Conservation (phyloP, 1,140 invertebrate genomes). For the Magallana angulata region DNA sequence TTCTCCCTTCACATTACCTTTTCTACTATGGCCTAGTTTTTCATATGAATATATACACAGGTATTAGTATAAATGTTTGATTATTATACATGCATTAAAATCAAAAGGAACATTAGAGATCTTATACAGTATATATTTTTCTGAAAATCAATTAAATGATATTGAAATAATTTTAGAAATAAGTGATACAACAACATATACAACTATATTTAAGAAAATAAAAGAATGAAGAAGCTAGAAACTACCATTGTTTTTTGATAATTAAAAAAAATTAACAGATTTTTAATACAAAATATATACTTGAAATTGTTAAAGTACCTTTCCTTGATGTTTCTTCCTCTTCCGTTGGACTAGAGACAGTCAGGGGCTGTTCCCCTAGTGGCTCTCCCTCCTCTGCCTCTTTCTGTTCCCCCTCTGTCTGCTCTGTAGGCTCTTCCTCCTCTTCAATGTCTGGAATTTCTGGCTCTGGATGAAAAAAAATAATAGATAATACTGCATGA, state of each 20-base stretch:
- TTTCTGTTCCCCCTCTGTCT: slow-evolving; percentile 58
- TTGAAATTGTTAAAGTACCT: slow-evolving; percentile 39
- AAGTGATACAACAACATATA: too few species aligned
- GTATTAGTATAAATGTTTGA: too few species aligned
- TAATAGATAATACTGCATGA: too few species aligned
- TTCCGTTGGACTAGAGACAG: slow-evolving; percentile 67
- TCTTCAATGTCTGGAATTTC: slow-evolving; percentile 77
- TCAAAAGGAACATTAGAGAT: too few species aligned
- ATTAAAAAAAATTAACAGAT: too few species aligned
- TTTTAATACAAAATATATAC: not conserved
- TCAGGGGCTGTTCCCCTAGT: slow-evolving; percentile 65
- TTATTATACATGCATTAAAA: too few species aligned
- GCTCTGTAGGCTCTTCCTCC: slow-evolving; percentile 71
- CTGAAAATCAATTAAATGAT: too few species aligned
- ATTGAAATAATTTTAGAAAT: too few species aligned
- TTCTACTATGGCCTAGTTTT: slow-evolving; percentile 18
- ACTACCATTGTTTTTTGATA: too few species aligned
- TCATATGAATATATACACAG: not conserved
- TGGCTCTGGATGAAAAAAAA: slow-evolving; percentile 68
- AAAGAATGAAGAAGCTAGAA: too few species aligned
- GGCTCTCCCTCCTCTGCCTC: slow-evolving; percentile 61
- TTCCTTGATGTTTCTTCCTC: slow-evolving; percentile 60
- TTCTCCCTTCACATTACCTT: slow-evolving; percentile 13
- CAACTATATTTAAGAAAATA: too few species aligned
- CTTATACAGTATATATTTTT: too few species aligned